Conservation (phyloP, 2,113 vertebrate genomes). For the Tragelaphus buxtoni region DNA sequence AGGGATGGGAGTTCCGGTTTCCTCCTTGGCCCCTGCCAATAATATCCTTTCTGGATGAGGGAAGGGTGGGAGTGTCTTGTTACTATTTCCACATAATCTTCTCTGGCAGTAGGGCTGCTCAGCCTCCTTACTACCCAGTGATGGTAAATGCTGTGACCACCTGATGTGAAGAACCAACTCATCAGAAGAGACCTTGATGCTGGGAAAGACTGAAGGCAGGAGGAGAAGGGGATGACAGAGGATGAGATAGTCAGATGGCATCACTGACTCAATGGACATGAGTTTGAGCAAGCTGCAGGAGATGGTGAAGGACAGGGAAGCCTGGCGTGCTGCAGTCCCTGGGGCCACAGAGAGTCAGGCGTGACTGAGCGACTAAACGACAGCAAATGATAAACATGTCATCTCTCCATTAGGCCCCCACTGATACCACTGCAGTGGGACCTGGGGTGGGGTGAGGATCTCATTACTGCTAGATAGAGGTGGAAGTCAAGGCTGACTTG, state of each 20-base stretch:
- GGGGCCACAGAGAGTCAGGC: not conserved
- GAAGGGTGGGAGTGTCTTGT: not conserved
- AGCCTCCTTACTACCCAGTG: not conserved
- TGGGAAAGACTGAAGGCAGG: not conserved
- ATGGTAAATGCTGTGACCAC: not conserved
- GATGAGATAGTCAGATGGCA: not conserved
- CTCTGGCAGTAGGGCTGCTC: not conserved
- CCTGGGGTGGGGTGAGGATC: not conserved
- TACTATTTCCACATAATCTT: not conserved
- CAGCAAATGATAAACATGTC: not conserved
- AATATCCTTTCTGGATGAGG: too few species aligned
- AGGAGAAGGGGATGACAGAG: not conserved
- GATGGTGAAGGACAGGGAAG: not conserved
- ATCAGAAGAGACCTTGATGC: not conserved
- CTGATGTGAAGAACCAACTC: not conserved
- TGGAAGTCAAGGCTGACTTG: not conserved
- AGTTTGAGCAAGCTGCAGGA: not conserved
- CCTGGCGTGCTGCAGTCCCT: not conserved
- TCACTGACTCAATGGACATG: not conserved
- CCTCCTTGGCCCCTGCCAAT: not conserved
- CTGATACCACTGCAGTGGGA: not conserved
- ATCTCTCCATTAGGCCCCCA: fast-evolving
- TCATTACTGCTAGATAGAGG: not conserved
- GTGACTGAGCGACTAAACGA: fast-evolving
- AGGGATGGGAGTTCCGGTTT: not conserved